Base-by-base conservation (phyloP, 2,888 invertebrate species). In the Unio delphinus region DNA sequence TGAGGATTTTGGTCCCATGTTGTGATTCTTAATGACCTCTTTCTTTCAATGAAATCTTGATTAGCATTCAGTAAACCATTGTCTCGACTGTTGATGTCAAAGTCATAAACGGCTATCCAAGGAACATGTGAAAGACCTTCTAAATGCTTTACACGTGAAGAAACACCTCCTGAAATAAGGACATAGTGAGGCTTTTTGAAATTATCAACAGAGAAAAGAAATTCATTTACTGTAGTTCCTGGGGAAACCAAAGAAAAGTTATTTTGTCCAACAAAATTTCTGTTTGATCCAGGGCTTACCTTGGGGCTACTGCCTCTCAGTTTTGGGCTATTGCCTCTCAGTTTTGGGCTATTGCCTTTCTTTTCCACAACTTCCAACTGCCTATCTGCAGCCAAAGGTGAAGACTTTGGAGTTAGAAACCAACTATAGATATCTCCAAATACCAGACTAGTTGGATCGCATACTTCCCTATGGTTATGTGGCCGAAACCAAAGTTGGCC, bases 51-150 rank as follows among this genome's bases (percentile, higher is more conserved):
- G 6, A 63, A 59, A 34, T 69, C 65, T 66, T 79, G 69, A 26
- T 69, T 65, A 11, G 69, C 74, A 61, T 68, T 66, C 4, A 79
- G 60, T 30, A 79, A 64, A 15, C 81, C 81, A 4, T 55, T 66
- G 34, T 75, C 66, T 56, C 73, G 64, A 54, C 80, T 77, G 20
- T 60, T 54, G n/a, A 72, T 45, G 58, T 79, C 76, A 67, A 79
- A 75, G 55, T 79, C 76, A 64, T 70, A 82, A 8, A 82, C 82
- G 54, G 74, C 73, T 58, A 80, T 63, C 80, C 80, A 82, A 18
- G 79, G 78, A 23, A 75, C 70, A 4, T 63, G 55, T 8, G 78
- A 69, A 54, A 81, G 64, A 56, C 70, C 68, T 17, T 68, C 64
- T 54, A 80, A 23, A 55, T 72, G 58, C 45, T 63, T 64, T 5